These are phyloP conservation scores for Steinernema carpocapsae DNA, from an alignment of 2,888 invertebrate species.

Conservation along the genomic window DNA sequence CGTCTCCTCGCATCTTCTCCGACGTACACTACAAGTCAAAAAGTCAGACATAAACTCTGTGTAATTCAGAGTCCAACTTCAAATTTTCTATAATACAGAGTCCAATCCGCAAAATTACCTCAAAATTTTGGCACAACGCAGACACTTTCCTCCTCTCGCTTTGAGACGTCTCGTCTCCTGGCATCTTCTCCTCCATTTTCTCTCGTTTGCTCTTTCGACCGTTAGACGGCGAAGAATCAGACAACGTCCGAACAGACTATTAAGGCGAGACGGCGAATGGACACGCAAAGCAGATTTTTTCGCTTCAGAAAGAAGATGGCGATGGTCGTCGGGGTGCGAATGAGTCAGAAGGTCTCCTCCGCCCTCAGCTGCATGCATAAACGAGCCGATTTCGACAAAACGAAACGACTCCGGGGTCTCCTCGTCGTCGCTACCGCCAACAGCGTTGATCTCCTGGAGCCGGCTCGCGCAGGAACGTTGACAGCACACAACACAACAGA, in stretches of 20 bases:
- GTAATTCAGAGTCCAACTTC: no score
- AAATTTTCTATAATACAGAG: background rate
- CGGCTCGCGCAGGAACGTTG: background rate
- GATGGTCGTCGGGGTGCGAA: background rate
- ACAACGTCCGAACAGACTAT: no score
- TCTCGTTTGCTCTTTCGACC: no score
- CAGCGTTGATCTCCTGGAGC: slow-evolving; percentile 26
- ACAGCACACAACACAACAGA: background rate
- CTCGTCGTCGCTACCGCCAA: background rate
- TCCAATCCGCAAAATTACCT: background rate
- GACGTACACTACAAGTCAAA: background rate
- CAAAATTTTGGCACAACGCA: background rate
- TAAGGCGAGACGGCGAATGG: background rate
- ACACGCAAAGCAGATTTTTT: background rate
- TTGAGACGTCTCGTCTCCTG: no score
- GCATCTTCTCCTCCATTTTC: no score
- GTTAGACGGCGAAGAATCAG: no score
- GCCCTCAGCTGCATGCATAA: slow-evolving; percentile 29
- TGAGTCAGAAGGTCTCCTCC: slow-evolving; percentile 22
- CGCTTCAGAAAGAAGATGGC: background rate
- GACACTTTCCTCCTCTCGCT: background rate
- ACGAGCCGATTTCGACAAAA: slow-evolving; percentile 12
- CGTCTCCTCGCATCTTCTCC: no score
- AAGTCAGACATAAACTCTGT: background rate
- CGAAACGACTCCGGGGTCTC: background rate